Evolutionary conservation across 1,140 invertebrate genomes (phyloP), one percentile per base, ranked within the genome.

Genomic region (Brachionus plicatilis): DNA sequence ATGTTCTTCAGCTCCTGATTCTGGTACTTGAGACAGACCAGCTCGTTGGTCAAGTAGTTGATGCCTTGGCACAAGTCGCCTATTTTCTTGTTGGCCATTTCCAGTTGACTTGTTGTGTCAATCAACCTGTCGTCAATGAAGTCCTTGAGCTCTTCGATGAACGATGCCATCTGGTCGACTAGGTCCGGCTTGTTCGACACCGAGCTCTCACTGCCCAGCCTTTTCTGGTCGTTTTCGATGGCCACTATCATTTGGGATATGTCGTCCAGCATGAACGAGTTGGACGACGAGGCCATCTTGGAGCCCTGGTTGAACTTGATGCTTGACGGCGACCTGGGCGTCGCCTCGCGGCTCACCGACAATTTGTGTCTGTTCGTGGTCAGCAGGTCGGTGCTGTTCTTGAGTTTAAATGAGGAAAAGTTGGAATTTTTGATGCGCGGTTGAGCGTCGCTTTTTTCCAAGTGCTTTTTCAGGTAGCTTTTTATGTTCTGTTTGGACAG

Each of bases 61-160:
- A 76, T 76, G 29, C 72, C 72, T 29, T 76, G 8, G 17, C 50
- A 76, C 5, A 76, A 29, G 14, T 76, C 72, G 0, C 45, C 45
- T 14, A 76, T 76, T 76, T 50, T 76, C 50, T 76, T 76, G 29
- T 76, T 76, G 2, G 72, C 72, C 9, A 76, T 50, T 76, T 76
- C 72, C 11, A 76, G 33, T 76, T 76, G 72, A 50, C 72, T 76
- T 2, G 72, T 76, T 9, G 72, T 76, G 45, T 76, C 72, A 17
- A 76, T 76, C 12, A 76, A n/a, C 29, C 72, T 45, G 27, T 76
- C 72, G 24, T 76, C 72, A 14, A 76, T 76, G 20, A 76, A 76
- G 27, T 76, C 72, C 27, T 76, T 76, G 11, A 76, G 72, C 24
- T 76, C 72, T 14, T 76, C 72, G 8, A 76, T 76, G 27, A 76